phyloP scores from a whole-genome alignment of 2,888 invertebrate genomes.

The Globia sparganii region DNA sequence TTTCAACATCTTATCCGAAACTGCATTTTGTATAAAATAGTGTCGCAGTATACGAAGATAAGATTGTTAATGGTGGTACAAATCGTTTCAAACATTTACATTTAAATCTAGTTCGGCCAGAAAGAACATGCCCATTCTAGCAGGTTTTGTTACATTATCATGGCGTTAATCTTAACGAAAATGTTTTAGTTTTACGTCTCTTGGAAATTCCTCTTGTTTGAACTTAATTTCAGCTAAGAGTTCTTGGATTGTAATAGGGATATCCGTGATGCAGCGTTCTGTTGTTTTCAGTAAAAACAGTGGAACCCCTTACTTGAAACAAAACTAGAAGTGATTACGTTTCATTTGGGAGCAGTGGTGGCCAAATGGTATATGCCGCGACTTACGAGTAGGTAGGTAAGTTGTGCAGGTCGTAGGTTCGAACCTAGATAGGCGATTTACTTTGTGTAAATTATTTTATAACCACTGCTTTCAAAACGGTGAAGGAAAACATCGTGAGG shows the following conservation, averaged over 20 bases:
- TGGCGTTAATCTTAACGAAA: constrained; percentile 52
- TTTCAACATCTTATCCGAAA: constrained; percentile 54
- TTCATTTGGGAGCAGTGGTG: neutral
- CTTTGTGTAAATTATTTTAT: neutral
- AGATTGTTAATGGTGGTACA: constrained; percentile 65
- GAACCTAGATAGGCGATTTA: neutral
- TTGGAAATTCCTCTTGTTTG: constrained; percentile 20
- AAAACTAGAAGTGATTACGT: neutral
- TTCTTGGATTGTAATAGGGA: neutral
- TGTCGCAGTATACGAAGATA: constrained; percentile 64
- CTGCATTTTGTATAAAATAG: constrained; percentile 59
- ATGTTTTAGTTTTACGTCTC: constrained; percentile 28
- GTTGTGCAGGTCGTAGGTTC: neutral
- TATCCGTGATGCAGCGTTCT: neutral
- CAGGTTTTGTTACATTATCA: constrained; percentile 59
- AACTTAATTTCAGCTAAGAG: constrained; percentile 1
- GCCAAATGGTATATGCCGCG: neutral
- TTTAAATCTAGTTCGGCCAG: constrained; percentile 65
- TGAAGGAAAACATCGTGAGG: neutral
- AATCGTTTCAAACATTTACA: constrained; percentile 70
- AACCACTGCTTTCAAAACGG: neutral
- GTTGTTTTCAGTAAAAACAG: neutral
- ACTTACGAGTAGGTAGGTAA: neutral
- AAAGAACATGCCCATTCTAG: constrained; percentile 61
- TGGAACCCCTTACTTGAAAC: neutral